Percentiles rank a stretch among this genome's conserved stretches.
Evolutionary conservation across 2,113 vertebrate species (phyloP).

Genomic region (Cheilinus undulatus): DNA sequence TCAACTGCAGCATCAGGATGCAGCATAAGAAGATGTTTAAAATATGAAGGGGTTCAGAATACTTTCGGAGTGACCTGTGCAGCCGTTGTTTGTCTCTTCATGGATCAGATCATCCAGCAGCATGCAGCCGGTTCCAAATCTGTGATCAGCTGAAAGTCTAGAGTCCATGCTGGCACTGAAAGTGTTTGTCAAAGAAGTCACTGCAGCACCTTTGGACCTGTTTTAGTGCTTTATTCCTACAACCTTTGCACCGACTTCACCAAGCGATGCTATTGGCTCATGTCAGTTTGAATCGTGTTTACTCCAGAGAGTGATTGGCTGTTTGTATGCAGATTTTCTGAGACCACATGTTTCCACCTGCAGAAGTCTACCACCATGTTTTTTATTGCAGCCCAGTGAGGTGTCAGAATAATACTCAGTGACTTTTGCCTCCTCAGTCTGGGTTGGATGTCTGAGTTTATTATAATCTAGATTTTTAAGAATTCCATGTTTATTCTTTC

Average conservation of each 20-base stretch:
- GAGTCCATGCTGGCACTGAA: not conserved
- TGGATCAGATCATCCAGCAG: no score
- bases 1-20: no score
- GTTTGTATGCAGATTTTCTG: not conserved
- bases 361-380: not conserved
- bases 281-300: not conserved
- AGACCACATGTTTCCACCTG: not conserved
- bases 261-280: not conserved
- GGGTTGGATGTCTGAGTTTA: not conserved
- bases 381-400: not conserved
- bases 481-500: not conserved
- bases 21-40: no score
- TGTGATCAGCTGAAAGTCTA: no score
- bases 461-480: not conserved
- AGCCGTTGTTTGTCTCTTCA: no score
- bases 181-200: not conserved
- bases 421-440: not conserved
- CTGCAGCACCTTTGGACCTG: constrained; percentile 43
- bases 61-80: no score
- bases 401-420: not conserved
- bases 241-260: constrained; percentile 35
- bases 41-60: no score
- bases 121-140: no score
- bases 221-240: not conserved
- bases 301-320: not conserved